Evolutionary conservation across 1,140 invertebrate genomes (phyloP).

Genomic region (Trichonephila inaurata): DNA sequence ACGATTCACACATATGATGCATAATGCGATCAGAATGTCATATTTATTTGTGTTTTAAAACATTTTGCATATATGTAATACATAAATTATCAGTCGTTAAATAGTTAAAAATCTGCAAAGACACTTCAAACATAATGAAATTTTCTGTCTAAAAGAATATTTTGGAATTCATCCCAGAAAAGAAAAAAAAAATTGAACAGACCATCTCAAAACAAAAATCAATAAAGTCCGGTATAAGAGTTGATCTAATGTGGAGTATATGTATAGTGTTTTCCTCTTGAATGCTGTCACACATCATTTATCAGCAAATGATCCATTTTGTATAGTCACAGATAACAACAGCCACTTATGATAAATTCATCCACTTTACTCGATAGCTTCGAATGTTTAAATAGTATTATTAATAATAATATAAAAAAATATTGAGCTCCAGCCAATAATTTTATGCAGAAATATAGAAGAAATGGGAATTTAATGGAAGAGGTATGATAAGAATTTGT

Average conservation of each 20-base stretch:
- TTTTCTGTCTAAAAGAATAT: not conserved
- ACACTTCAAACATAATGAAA: not conserved
- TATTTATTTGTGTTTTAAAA: not conserved
- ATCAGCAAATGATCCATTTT: constrained; percentile 28
- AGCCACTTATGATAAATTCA: not conserved
- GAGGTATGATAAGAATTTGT: not conserved
- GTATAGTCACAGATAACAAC: not conserved
- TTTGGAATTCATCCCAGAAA: not conserved
- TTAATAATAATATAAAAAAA: not conserved
- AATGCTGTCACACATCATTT: constrained; percentile 8
- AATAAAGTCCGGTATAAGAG: not conserved
- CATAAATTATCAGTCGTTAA: not conserved
- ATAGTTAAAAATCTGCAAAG: not conserved
- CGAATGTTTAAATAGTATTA: not conserved
- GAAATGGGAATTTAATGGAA: not conserved
- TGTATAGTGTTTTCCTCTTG: not conserved
- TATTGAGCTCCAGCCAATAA: not conserved
- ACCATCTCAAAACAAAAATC: not conserved
- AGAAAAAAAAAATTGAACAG: not conserved
- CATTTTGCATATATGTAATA: not conserved
- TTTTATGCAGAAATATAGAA: not conserved
- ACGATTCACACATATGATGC: too few species aligned
- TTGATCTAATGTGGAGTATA: not conserved
- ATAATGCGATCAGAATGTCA: too few species aligned
- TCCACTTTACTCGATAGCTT: not conserved